Conservation (phyloP, 1,140 invertebrate genomes). For the Littorina saxatilis region DNA sequence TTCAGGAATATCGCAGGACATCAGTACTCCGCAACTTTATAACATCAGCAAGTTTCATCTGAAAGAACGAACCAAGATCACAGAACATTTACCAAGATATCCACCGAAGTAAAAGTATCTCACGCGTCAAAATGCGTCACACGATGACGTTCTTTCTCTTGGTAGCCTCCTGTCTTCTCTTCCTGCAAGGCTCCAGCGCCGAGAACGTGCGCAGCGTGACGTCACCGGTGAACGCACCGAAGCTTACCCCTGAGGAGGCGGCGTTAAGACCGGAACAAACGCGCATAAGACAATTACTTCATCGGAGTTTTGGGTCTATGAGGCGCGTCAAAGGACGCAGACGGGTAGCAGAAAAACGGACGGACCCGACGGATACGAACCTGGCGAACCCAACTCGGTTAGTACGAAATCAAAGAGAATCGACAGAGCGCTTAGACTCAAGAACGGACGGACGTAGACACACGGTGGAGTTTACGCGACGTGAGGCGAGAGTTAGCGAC, state of each 20-base stretch:
- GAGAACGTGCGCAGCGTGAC: constrained; percentile 30
- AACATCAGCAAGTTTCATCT: no score
- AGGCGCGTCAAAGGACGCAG: neutral
- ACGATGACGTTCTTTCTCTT: constrained; percentile 24
- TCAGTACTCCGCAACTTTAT: no score
- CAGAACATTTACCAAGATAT: no score
- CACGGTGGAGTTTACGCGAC: neutral
- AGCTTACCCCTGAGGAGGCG: neutral
- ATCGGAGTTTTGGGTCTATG: neutral
- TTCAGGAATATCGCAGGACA: no score
- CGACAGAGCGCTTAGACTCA: neutral
- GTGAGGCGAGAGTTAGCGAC: neutral
- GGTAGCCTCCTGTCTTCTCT: constrained; percentile 29
- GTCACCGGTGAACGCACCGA: constrained; percentile 4
- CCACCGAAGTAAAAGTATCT: no score
- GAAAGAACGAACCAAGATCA: no score
- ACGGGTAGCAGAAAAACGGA: neutral
- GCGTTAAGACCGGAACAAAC: neutral
- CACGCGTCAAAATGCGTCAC: constrained; percentile 36
- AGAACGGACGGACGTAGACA: neutral
- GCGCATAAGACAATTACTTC: neutral
- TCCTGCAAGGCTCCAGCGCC: constrained; percentile 27
- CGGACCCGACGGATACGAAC: constrained; percentile 25
- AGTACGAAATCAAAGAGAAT: neutral
- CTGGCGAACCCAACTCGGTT: neutral